phyloP scores from a whole-genome alignment of 2,888 invertebrate genomes.

The Timema cristinae region DNA sequence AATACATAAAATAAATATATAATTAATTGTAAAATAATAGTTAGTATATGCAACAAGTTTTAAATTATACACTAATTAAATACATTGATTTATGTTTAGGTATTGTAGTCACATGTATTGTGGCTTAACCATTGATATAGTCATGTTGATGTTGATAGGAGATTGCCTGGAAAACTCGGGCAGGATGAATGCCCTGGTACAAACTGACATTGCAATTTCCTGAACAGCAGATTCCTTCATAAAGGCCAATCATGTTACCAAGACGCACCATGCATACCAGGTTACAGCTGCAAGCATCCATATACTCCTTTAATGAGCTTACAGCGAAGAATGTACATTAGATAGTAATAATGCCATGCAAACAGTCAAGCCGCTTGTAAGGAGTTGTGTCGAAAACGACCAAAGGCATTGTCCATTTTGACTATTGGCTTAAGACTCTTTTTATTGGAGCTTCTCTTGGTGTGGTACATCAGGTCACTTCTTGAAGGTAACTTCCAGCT shows the following conservation, averaged over 20 bases:
- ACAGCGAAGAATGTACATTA: background rate
- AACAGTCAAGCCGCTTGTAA: background rate
- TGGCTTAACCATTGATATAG: conserved; percentile 16
- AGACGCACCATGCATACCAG: conserved; percentile 12
- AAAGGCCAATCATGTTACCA: background rate
- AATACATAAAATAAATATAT: no score
- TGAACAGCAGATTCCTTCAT: conserved; percentile 7
- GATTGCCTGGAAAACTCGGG: background rate
- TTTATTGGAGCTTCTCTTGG: conserved; percentile 7
- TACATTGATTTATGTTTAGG: no score
- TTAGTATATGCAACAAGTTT: no score
- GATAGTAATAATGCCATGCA: background rate
- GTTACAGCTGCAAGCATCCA: conserved; percentile 4
- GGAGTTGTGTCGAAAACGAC: background rate
- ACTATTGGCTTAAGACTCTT: background rate
- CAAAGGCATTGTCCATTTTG: conserved; percentile 1
- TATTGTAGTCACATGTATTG: no score
- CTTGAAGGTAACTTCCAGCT: conserved; percentile 11
- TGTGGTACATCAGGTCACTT: background rate
- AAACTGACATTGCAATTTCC: conserved; percentile 8
- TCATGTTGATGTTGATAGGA: conserved; percentile 2
- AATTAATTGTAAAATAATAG: no score
- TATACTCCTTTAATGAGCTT: conserved; percentile 1
- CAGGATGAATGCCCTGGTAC: conserved; percentile 3
- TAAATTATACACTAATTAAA: no score